These are phyloP conservation scores for Tylochromis polylepis DNA, from an alignment of 2,113 vertebrate species.

Conservation along the genomic window DNA sequence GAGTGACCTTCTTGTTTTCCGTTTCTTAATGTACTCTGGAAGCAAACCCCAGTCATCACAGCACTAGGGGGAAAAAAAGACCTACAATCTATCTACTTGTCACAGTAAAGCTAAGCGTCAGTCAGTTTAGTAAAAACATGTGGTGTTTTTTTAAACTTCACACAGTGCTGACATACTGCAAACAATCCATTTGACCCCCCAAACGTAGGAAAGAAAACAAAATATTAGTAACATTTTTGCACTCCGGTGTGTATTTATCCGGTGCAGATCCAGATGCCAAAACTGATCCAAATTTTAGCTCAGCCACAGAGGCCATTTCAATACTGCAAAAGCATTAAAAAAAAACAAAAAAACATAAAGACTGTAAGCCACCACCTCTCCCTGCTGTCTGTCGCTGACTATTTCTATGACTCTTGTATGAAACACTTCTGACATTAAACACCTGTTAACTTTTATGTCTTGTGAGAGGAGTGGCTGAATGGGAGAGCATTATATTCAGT, in stretches of 20 bases:
- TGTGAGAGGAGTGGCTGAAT: constrained; percentile 61
- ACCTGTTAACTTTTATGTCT: constrained; percentile 74
- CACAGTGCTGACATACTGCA: background rate
- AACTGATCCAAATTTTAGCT: constrained; percentile 11
- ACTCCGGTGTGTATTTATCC: background rate
- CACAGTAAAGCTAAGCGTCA: background rate
- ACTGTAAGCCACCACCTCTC: constrained; percentile 13
- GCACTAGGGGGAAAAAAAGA: background rate
- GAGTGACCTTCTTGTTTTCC: background rate
- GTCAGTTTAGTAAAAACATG: background rate
- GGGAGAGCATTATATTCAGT: constrained; percentile 56
- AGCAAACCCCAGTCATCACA: background rate
- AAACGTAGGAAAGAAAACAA: background rate
- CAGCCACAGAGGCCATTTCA: constrained; percentile 12
- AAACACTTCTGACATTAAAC: constrained; percentile 69
- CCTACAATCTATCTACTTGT: background rate
- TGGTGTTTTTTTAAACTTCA: background rate
- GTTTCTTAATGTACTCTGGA: background rate
- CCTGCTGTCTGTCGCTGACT: constrained; percentile 52
- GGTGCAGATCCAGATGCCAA: constrained; percentile 12
- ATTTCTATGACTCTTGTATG: constrained; percentile 47
- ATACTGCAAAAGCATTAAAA: constrained; percentile 1
- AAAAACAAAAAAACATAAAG: background rate
- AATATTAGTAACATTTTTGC: background rate
- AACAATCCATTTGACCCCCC: background rate